These are phyloP conservation scores for Neogobius melanostomus DNA, from an alignment of 2,113 vertebrate species.

Conservation along the genomic window DNA sequence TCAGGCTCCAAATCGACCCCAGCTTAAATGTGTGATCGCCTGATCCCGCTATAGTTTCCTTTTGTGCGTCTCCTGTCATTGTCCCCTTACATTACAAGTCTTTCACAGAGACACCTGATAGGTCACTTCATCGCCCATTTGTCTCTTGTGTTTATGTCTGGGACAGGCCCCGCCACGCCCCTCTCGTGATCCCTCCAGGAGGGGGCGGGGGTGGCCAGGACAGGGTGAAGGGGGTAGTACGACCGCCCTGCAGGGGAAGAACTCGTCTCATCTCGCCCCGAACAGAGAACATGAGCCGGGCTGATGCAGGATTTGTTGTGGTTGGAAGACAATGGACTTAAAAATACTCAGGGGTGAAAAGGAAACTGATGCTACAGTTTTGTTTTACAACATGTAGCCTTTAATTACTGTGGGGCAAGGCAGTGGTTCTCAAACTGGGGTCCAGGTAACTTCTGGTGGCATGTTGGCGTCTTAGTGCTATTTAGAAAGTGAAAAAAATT, in stretches of 20 bases:
- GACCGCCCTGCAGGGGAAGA: conserved; percentile 47
- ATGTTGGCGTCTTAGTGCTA: too few relatives aligned
- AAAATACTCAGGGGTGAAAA: neutral
- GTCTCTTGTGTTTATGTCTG: conserved; percentile 72
- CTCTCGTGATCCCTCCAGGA: conserved; percentile 5
- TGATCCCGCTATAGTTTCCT: conserved; percentile 42
- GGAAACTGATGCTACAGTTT: neutral
- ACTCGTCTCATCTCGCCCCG: conserved; percentile 49
- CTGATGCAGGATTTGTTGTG: neutral
- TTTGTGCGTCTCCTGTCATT: conserved; percentile 59
- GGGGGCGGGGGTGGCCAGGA: conserved; percentile 19
- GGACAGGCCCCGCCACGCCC: conserved; percentile 36
- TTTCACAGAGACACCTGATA: conserved; percentile 67
- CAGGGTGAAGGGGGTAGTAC: conserved; percentile 39
- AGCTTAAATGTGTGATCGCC: conserved; percentile 12
- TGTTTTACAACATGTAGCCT: neutral
- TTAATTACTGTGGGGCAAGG: neutral
- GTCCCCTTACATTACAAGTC: conserved; percentile 68
- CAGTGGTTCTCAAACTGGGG: too few relatives aligned
- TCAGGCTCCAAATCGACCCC: too few relatives aligned
- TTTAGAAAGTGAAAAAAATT: too few relatives aligned
- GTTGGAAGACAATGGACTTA: neutral
- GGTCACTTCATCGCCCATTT: conserved; percentile 66
- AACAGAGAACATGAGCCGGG: neutral
- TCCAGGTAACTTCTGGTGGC: too few relatives aligned